These are phyloP conservation scores for Muntiacus muntjak DNA, from an alignment of 2,113 vertebrate species.

Conservation along the genomic window DNA sequence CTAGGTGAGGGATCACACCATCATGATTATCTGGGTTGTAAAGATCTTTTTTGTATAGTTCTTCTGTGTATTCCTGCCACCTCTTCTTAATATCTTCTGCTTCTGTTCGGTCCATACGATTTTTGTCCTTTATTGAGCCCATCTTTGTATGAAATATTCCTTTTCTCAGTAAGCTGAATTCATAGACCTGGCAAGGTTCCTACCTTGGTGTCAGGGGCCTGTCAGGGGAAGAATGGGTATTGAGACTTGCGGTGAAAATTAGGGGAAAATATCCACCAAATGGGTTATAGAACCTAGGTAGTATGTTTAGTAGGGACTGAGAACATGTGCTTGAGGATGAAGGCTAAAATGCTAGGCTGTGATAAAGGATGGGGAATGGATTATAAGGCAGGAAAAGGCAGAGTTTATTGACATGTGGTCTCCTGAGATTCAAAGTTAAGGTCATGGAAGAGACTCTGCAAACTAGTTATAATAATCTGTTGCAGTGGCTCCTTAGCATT, in stretches of 20 bases:
- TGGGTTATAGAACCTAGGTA: neutral
- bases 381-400: neutral
- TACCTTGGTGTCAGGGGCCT: neutral
- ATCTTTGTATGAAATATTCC: too few species aligned
- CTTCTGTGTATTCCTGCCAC: too few species aligned
- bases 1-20: too few species aligned
- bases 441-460: neutral
- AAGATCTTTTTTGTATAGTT: too few species aligned
- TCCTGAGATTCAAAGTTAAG: neutral
- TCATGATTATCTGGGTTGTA: too few species aligned
- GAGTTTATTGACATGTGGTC: neutral
- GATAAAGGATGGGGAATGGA: neutral
- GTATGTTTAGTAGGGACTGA: neutral
- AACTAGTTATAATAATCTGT: neutral
- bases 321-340: neutral
- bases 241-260: neutral
- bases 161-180: neutral
- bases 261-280: neutral
- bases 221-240: neutral
- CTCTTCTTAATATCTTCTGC: too few species aligned
- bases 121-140: too few species aligned
- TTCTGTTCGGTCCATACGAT: too few species aligned
- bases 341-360: neutral
- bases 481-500: neutral
- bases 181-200: neutral